phyloP scores from a whole-genome alignment of 1,140 invertebrate genomes.

The Sipha flava region DNA sequence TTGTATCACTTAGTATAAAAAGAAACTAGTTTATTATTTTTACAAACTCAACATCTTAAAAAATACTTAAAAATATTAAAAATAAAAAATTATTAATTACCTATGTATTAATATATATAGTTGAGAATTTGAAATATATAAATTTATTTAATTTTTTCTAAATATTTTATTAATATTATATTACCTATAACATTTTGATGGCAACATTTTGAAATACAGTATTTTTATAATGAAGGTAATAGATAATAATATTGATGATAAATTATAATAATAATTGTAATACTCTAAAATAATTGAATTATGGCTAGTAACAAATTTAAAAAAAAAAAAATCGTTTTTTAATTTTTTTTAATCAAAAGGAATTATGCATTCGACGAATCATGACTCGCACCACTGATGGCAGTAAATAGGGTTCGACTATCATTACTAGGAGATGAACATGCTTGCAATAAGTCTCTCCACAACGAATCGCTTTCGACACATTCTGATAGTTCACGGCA shows the following conservation, averaged over 20 bases:
- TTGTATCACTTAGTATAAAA: neutral
- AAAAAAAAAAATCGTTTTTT: neutral
- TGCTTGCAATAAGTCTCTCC: constrained; percentile 51
- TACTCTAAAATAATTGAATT: neutral
- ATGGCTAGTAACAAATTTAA: neutral
- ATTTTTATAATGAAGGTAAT: neutral
- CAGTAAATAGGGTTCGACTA: constrained; percentile 58
- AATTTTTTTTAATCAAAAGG: neutral
- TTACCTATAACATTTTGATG: neutral
- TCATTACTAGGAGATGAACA: constrained; percentile 54
- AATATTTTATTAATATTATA: neutral
- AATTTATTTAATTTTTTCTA: neutral
- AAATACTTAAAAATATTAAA: neutral
- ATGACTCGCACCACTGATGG: constrained; percentile 56
- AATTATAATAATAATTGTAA: neutral
- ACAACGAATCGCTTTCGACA: constrained; percentile 59
- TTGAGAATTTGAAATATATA: neutral
- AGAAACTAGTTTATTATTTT: neutral
- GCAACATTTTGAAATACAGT: neutral
- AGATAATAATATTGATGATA: neutral
- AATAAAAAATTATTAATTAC: neutral
- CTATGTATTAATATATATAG: neutral
- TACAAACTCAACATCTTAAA: neutral
- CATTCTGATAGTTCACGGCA: constrained; percentile 60
- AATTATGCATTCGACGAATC: constrained; percentile 56